Conservation (phyloP, 1,140 invertebrate species). For the Drosophila tropicalis region DNA sequence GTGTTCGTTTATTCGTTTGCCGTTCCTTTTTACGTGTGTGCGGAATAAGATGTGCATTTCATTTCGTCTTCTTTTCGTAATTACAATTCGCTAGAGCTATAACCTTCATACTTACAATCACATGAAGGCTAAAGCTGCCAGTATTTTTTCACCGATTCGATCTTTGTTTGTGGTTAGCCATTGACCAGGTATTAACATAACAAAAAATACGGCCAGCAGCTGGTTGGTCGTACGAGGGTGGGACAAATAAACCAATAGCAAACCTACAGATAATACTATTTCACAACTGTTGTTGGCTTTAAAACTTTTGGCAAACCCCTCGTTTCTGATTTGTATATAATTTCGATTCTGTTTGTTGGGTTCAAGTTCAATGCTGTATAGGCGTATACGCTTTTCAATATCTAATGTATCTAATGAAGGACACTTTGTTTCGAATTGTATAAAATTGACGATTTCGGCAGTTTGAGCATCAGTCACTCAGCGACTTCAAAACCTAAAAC, state of each 20-base stretch:
- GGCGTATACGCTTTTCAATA: slow-evolving; percentile 22
- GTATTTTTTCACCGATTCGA: neutral
- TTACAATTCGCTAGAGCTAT: neutral
- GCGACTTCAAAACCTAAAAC: slow-evolving; percentile 45
- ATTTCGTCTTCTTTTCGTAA: slow-evolving; percentile 40
- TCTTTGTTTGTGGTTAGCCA: slow-evolving; percentile 4
- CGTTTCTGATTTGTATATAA: no score
- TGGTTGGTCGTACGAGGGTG: no score
- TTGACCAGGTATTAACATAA: no score
- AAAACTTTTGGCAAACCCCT: no score
- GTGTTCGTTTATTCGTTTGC: slow-evolving; percentile 33
- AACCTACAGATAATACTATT: no score
- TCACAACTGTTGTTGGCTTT: no score
- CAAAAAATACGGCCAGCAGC: no score
- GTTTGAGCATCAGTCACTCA: slow-evolving; percentile 63
- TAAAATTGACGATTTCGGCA: slow-evolving; percentile 38
- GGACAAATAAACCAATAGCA: no score
- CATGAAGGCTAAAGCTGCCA: neutral
- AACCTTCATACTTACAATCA: slow-evolving; percentile 30
- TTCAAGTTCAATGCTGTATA: no score
- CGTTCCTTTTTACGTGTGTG: slow-evolving; percentile 4
- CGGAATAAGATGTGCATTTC: slow-evolving; percentile 63
- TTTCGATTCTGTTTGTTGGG: no score
- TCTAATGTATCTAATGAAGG: slow-evolving; percentile 50
- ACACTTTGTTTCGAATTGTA: slow-evolving; percentile 57